Evolutionary conservation across 2,797 vertebrate species (phyloP).

Genomic region (Eutrigla gurnardus): DNA sequence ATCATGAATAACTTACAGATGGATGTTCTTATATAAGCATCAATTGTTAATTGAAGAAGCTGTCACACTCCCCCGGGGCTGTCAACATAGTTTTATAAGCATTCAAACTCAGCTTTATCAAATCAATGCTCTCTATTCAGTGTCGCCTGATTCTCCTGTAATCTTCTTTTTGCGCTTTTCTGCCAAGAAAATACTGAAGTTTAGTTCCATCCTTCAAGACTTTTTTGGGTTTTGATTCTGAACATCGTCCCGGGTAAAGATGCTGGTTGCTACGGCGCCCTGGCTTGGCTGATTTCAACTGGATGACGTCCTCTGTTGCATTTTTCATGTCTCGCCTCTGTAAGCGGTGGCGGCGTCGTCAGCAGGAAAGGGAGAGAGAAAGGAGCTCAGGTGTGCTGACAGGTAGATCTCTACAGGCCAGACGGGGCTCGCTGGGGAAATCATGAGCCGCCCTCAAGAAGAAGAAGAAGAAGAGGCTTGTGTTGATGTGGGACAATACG

Average conservation of each 20-base stretch:
- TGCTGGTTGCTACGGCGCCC: background rate
- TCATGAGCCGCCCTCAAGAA: constrained; percentile 63
- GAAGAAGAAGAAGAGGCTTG: constrained; percentile 27
- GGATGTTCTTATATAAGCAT: constrained; percentile 77
- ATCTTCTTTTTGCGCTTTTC: constrained; percentile 63
- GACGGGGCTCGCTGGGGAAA: constrained; percentile 77
- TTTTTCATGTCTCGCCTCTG: constrained; percentile 71
- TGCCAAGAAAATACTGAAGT: constrained; percentile 1
- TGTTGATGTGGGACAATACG: constrained; percentile 19
- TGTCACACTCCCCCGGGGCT: constrained; percentile 77
- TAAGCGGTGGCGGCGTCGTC: constrained; percentile 67
- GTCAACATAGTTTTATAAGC: constrained; percentile 72
- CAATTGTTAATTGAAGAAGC: constrained; percentile 80
- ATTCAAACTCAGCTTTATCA: constrained; percentile 77
- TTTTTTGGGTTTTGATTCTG: background rate
- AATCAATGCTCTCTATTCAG: constrained; percentile 75
- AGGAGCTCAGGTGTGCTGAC: constrained; percentile 85
- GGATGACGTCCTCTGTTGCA: constrained; percentile 43
- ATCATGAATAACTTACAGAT: constrained; percentile 74
- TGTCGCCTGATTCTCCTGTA: constrained; percentile 61
- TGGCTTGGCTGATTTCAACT: constrained; percentile 47
- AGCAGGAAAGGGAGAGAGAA: constrained; percentile 65
- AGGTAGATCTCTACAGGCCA: constrained; percentile 77
- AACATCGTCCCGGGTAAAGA: background rate
- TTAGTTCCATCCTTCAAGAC: constrained; percentile 27